These are phyloP conservation scores for Octomys mimax DNA, from an alignment of 2,797 vertebrate species.

Conservation along the genomic window DNA sequence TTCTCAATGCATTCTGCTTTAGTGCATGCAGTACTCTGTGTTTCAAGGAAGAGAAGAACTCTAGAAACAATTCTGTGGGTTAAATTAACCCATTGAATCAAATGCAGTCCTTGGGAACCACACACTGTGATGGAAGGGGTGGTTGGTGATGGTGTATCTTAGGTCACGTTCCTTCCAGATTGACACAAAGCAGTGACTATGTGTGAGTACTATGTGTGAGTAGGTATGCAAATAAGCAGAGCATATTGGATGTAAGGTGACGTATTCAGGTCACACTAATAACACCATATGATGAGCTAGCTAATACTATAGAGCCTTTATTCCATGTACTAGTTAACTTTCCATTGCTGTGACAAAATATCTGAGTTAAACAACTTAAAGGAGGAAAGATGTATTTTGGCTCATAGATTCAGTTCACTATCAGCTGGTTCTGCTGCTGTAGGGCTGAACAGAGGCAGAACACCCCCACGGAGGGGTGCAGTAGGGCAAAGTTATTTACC, in stretches of 20 bases:
- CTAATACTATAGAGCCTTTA: not conserved
- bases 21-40: constrained; percentile 73
- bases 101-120: constrained; percentile 63
- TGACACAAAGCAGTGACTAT: not conserved
- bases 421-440: not conserved
- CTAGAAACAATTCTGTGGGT: constrained; percentile 91
- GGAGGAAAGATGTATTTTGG: not conserved
- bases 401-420: not conserved
- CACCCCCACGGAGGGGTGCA: not conserved
- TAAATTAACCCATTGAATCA: constrained; percentile 91
- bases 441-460: not conserved
- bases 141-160: not conserved
- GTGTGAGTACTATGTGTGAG: not conserved
- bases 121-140: constrained; percentile 42
- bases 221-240: not conserved
- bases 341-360: not conserved
- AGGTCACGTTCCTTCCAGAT: not conserved
- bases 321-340: not conserved
- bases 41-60: constrained; percentile 89
- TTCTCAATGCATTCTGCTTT: constrained; percentile 76
- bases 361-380: not conserved
- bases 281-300: not conserved
- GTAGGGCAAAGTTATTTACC: not conserved
- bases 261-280: not conserved
- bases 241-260: not conserved